Evolutionary conservation across 2,888 invertebrate genomes (phyloP).

Genomic region (Melikaiella ostensackeni): DNA sequence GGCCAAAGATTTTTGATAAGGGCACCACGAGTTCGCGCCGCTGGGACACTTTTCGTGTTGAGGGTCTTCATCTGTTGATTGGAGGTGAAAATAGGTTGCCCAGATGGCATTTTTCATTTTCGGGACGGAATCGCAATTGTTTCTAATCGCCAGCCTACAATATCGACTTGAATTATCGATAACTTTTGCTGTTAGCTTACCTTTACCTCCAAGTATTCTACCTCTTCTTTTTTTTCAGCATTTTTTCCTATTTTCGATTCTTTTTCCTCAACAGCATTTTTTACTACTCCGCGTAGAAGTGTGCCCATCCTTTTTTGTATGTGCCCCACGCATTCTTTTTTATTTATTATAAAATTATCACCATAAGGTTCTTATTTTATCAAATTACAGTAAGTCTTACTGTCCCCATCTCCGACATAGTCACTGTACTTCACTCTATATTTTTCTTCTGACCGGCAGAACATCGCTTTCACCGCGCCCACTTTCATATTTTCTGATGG

Average conservation of each 20-base stretch:
- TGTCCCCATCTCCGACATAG: neutral
- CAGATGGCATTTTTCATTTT: too few relatives aligned
- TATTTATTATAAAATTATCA: neutral
- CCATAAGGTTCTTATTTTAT: neutral
- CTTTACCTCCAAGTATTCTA: too few relatives aligned
- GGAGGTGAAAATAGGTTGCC: slow-evolving; percentile 53
- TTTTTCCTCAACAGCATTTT: too few relatives aligned
- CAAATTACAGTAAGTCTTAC: neutral
- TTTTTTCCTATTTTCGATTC: too few relatives aligned
- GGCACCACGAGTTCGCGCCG: slow-evolving; percentile 54
- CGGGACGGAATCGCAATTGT: too few relatives aligned
- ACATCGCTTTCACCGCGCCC: neutral
- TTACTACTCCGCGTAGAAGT: too few relatives aligned
- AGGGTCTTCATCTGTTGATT: slow-evolving; percentile 49
- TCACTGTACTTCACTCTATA: neutral
- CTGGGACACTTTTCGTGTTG: slow-evolving; percentile 53
- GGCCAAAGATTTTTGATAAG: slow-evolving; percentile 53
- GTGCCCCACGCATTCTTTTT: neutral
- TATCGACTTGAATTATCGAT: too few relatives aligned
- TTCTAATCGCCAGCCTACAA: too few relatives aligned
- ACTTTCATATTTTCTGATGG: neutral
- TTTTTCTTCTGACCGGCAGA: neutral
- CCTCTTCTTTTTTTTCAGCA: too few relatives aligned
- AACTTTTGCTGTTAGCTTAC: too few relatives aligned
- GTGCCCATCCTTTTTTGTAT: neutral